A percentile compares a stretch with the other conserved stretches of the same genome.
Conservation (phyloP, 1,140 invertebrate genomes). For the Zophobas atratus region DNA sequence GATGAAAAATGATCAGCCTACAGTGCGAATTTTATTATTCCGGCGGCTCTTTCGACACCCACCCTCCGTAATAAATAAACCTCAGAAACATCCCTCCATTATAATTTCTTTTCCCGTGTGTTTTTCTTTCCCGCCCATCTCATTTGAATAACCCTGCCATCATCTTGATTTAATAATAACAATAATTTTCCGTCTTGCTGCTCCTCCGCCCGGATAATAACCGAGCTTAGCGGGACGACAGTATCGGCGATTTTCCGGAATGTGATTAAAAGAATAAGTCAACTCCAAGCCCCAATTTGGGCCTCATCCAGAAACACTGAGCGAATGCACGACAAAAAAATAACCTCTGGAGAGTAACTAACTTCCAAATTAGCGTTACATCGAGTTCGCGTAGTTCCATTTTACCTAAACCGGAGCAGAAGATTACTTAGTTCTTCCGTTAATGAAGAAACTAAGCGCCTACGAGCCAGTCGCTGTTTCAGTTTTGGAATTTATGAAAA, state of each 20-base stretch:
- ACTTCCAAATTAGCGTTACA: no score
- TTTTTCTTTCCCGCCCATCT: conserved; percentile 7
- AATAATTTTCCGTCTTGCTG: conserved; percentile 1
- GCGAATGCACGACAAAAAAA: no score
- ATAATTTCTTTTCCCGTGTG: not conserved
- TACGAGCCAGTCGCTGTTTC: no score
- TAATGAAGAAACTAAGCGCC: no score
- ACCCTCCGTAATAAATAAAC: not conserved
- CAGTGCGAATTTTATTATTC: no score
- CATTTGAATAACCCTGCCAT: conserved; percentile 8
- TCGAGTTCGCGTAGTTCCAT: no score
- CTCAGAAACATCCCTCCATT: not conserved
- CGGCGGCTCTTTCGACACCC: not conserved
- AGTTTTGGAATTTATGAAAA: no score
- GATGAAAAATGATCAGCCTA: no score
- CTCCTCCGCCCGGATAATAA: not conserved
- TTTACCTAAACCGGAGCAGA: no score
- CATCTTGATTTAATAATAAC: conserved; percentile 8
- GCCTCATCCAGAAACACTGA: no score
- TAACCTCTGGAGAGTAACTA: no score
- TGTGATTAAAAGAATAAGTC: not conserved
- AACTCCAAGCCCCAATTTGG: not conserved
- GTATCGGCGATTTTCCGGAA: conserved; percentile 7
- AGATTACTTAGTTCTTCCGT: no score
- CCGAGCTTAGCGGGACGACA: not conserved